Base-by-base conservation (phyloP, 2,113 vertebrate genomes). In the Hippocampus mohnikei region DNA sequence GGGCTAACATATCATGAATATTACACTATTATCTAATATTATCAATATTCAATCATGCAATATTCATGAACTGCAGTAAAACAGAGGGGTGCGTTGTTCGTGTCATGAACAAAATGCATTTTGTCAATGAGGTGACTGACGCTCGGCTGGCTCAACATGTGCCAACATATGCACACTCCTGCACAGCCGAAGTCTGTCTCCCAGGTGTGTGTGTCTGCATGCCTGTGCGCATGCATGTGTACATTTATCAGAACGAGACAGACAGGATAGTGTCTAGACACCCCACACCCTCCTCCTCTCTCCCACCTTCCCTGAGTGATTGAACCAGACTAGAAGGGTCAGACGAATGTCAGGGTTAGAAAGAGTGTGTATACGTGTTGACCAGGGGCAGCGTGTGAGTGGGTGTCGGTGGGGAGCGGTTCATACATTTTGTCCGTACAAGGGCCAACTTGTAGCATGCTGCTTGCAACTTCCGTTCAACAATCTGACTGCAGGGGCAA, bases 241-340 rank as follows among this genome's bases (percentile, higher is more conserved):
- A 76, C 73, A 85, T 83, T 50, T 81, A 90, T 81, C 79, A 80
- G 81, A 77, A 76, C 84, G 75, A 85, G 85, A 82, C 85, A 86
- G 83, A 86, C 84, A 87, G 84, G 83, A 84, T 75, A 71, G 81
- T 12, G 84, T 89, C 88, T 89, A 87, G 82, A 88, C 86, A 75
- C 27, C 27, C 55, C 70, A 33, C 67, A 74, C 33, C 27, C 55
- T 67, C 42, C 67, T 27, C 27, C 55, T 67, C 41, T 65, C 20
- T 23, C 50, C 55, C 75, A 72, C 80, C 72, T 44, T 64, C 40
- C 25, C 71, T 78, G 70, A 81, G 65, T 78, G 77, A 84, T 60
- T 85, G 82, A 82, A 86, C 84, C 79, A 79, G 81, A 80, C 79
- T 44, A 77, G 76, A 44, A 72, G 64, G 84, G 85, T 85, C 81